Conservation (phyloP, 2,888 invertebrate species). For the Lasioglossum malachurum region DNA sequence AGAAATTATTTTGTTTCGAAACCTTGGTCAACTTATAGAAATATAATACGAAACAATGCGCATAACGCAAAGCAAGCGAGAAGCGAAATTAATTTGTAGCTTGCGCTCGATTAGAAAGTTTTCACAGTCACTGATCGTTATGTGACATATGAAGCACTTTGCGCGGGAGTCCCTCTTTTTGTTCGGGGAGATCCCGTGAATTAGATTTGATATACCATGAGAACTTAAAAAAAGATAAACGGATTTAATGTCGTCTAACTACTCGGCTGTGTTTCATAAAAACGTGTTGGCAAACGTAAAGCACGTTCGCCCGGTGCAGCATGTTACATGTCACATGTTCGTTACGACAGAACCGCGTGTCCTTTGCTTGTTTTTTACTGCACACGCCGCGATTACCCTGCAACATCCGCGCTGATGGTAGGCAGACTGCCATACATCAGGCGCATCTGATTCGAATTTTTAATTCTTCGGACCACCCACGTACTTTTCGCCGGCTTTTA, state of each 20-base stretch:
- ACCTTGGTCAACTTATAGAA: not conserved
- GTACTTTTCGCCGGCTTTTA: not conserved
- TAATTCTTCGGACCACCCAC: not conserved
- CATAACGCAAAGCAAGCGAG: not conserved
- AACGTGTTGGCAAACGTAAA: constrained; percentile 9
- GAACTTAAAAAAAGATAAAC: not conserved
- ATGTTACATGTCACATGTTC: constrained; percentile 14
- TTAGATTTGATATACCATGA: constrained; percentile 2
- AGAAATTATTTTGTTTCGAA: not conserved
- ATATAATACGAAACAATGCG: not conserved
- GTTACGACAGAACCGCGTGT: constrained; percentile 12
- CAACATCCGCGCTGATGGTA: not conserved
- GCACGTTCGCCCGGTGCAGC: constrained; percentile 2
- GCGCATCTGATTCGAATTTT: not conserved
- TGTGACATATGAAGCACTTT: not conserved
- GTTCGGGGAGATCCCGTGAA: not conserved
- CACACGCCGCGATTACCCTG: constrained; percentile 8
- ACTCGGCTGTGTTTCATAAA: constrained; percentile 6
- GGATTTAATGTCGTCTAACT: constrained; percentile 5
- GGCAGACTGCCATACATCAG: not conserved
- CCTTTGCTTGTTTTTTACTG: constrained; percentile 2
- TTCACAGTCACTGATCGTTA: not conserved
- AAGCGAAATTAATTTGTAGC: not conserved
- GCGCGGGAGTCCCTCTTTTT: not conserved
- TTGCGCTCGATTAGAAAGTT: not conserved